A percentile compares a stretch with the other conserved stretches of the same genome.
These are phyloP conservation scores for Thaumatotibia leucotreta DNA, from an alignment of 1,140 invertebrate species.

Conservation along the genomic window DNA sequence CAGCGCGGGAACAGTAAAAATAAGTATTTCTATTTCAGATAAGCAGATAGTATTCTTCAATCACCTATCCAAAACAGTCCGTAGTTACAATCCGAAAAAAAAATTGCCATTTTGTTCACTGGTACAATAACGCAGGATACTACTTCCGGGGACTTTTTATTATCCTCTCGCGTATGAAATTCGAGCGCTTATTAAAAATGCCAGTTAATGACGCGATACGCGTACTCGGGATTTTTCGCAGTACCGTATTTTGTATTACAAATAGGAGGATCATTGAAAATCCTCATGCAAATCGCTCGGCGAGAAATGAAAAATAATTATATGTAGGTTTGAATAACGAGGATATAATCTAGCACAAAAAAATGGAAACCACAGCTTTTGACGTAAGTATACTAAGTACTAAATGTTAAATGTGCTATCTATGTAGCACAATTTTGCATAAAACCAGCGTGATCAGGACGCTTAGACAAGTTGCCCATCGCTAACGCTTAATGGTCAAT, in stretches of 20 bases:
- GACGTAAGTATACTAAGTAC: too few species aligned
- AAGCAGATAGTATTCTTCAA: too few species aligned
- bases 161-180: background rate
- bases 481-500: too few species aligned
- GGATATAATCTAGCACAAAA: background rate
- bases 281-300: background rate
- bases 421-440: too few species aligned
- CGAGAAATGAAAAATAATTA: background rate
- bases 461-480: too few species aligned
- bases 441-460: too few species aligned
- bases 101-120: background rate
- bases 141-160: background rate
- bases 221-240: background rate
- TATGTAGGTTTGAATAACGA: background rate
- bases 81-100: too few species aligned
- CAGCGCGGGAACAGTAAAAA: too few species aligned
- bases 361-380: too few species aligned
- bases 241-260: background rate
- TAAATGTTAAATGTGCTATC: too few species aligned
- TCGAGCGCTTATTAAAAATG: conserved; percentile 8
- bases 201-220: background rate
- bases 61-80: too few species aligned
- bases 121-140: background rate
- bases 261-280: background rate
- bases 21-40: too few species aligned